phyloP scores from a whole-genome alignment of 2,797 vertebrate species.

The Kryptolebias ocellatus region DNA sequence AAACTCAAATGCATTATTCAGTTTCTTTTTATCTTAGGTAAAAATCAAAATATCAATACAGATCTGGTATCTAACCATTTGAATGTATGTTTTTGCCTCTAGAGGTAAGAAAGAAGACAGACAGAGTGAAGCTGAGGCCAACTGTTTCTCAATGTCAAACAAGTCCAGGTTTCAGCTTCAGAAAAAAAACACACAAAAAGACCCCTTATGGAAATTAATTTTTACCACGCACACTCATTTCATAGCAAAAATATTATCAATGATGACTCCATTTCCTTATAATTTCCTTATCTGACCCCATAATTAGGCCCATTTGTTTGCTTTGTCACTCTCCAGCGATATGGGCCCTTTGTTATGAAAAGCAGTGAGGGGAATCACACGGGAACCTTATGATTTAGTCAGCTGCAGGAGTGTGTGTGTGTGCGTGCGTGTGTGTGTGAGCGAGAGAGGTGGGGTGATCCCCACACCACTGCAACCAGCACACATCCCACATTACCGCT shows the following conservation, averaged over 20 bases:
- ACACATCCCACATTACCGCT: conserved; percentile 3
- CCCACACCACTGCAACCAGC: conserved; percentile 27
- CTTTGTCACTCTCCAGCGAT: conserved; percentile 68
- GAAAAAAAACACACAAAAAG: conserved; percentile 49
- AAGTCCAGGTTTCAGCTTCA: conserved; percentile 38
- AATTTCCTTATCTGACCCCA: conserved; percentile 70
- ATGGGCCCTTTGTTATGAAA: conserved; percentile 65
- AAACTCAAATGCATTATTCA: conserved; percentile 28
- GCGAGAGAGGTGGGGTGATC: conserved; percentile 2
- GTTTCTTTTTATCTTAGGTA: conserved; percentile 45
- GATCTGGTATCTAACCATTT: conserved; percentile 51
- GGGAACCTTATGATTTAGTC: conserved; percentile 60
- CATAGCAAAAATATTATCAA: conserved; percentile 74
- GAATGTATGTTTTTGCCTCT: conserved; percentile 48
- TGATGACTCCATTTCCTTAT: conserved; percentile 75
- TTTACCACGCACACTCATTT: conserved; percentile 56
- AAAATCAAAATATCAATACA: conserved; percentile 64
- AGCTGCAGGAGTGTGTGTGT: conserved; percentile 7
- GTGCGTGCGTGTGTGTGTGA: no score
- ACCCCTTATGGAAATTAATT: conserved; percentile 60
- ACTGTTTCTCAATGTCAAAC: conserved; percentile 26
- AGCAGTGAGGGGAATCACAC: conserved; percentile 41
- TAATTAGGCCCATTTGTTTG: conserved; percentile 75
- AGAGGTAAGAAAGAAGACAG: conserved; percentile 31
- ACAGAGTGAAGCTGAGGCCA: conserved; percentile 29